phyloP scores from a whole-genome alignment of 2,797 vertebrate species.

The Micromesistius poutassou region DNA sequence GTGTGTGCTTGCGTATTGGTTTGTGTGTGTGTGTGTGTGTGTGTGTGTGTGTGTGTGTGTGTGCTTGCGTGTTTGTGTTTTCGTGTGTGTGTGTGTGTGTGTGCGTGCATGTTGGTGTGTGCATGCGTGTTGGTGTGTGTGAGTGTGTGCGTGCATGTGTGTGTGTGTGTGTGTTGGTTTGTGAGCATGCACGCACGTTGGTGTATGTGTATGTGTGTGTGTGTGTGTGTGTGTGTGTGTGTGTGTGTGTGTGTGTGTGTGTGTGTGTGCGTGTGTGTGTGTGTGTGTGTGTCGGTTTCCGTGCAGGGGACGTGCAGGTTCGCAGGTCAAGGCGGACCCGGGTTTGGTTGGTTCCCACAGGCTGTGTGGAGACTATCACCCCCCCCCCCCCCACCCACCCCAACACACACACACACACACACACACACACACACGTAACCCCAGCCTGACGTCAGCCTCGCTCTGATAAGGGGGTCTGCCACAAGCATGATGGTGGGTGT shows the following conservation, averaged over 20 bases:
- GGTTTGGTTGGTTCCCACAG: constrained; percentile 71
- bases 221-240: constrained; percentile 16
- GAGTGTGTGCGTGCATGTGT: background rate
- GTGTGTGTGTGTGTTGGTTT: background rate
- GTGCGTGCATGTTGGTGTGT: background rate
- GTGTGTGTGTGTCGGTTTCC: constrained; percentile 20
- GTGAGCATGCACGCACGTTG: background rate
- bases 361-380: constrained; percentile 63
- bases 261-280: constrained; percentile 26
- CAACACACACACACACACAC: background rate
- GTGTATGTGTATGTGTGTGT: background rate
- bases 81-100: background rate
- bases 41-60: no score
- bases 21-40: background rate
- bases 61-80: no score
- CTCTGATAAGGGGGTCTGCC: constrained; percentile 73
- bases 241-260: constrained; percentile 21
- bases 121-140: background rate
- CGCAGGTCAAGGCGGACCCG: constrained; percentile 57
- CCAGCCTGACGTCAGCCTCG: constrained; percentile 74
- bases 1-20: background rate
- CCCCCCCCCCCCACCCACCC: constrained; percentile 8
- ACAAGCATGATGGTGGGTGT: constrained; percentile 31
- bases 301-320: constrained; percentile 63
- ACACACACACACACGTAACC: constrained; percentile 35